Conservation (phyloP, 35 echinoderm and acorn worm species). For the Apostichopus japonicus region DNA sequence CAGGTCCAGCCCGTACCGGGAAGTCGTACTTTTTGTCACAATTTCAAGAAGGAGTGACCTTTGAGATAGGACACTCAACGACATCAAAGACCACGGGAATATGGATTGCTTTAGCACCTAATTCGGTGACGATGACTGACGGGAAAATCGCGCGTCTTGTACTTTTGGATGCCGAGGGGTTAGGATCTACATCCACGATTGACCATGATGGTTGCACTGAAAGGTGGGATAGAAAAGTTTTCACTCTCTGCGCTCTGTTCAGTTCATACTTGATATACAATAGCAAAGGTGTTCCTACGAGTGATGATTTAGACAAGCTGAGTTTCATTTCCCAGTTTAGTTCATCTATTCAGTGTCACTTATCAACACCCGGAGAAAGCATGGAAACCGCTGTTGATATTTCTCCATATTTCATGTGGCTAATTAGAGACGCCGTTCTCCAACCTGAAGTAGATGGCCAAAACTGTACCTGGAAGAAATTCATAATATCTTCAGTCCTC, state of each 20-base stretch:
- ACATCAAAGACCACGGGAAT: slow-evolving; percentile 1
- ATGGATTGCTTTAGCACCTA: not conserved
- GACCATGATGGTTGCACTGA: not conserved
- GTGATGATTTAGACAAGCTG: not conserved
- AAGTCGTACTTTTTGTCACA: slow-evolving; percentile 4
- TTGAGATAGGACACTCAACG: slow-evolving; percentile 26
- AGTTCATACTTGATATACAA: slow-evolving; percentile 43
- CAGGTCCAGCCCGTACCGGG: slow-evolving; percentile 14
- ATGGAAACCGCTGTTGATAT: not conserved
- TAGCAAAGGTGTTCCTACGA: not conserved
- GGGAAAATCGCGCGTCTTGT: not conserved
- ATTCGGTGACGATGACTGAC: no score
- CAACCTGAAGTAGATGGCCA: not conserved
- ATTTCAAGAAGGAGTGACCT: not conserved
- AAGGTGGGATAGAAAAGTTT: slow-evolving; percentile 17
- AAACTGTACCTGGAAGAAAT: not conserved
- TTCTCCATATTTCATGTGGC: slow-evolving; percentile 46
- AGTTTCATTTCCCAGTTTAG: slow-evolving; percentile 7
- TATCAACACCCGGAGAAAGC: not conserved
- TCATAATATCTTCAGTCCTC: not conserved
- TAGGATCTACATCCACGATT: not conserved
- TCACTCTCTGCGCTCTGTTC: not conserved
- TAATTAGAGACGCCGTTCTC: not conserved
- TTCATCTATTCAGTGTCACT: not conserved
- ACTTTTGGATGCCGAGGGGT: not conserved